Evolutionary conservation across 2,797 vertebrate species (phyloP).

Genomic region (Staurois parvus): DNA sequence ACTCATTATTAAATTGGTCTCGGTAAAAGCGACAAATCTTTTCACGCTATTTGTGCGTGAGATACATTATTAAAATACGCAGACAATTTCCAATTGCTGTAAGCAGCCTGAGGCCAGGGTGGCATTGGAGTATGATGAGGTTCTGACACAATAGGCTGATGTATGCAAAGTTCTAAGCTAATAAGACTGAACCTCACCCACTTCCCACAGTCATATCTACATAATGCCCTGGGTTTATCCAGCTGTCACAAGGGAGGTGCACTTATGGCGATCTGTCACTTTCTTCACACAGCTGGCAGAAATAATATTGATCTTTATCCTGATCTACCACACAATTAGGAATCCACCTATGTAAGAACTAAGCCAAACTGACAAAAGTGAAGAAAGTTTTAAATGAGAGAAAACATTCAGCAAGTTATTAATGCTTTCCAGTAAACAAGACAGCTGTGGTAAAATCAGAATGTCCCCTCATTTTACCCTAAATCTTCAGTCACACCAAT

Average conservation of each 20-base stretch:
- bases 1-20: not conserved
- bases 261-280: conserved; percentile 18
- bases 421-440: too few relatives aligned
- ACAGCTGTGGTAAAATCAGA: too few relatives aligned
- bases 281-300: not conserved
- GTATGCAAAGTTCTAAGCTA: conserved; percentile 46
- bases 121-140: conserved; percentile 9
- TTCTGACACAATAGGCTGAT: conserved; percentile 48
- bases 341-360: not conserved
- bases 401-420: too few relatives aligned
- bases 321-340: not conserved
- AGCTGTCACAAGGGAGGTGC: conserved; percentile 19
- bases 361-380: not conserved
- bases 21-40: not conserved
- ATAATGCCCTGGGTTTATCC: conserved; percentile 46
- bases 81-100: conserved; percentile 14
- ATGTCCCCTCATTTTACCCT: too few relatives aligned
- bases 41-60: not conserved
- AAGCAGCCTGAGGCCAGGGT: conserved; percentile 49
- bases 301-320: conserved; percentile 3
- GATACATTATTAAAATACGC: not conserved
- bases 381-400: too few relatives aligned
- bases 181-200: conserved; percentile 16
- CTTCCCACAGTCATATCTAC: conserved; percentile 31
- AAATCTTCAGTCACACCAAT: too few relatives aligned